Evolutionary conservation across 2,113 vertebrate species (phyloP).

Genomic region (Hippocampus mohnikei): DNA sequence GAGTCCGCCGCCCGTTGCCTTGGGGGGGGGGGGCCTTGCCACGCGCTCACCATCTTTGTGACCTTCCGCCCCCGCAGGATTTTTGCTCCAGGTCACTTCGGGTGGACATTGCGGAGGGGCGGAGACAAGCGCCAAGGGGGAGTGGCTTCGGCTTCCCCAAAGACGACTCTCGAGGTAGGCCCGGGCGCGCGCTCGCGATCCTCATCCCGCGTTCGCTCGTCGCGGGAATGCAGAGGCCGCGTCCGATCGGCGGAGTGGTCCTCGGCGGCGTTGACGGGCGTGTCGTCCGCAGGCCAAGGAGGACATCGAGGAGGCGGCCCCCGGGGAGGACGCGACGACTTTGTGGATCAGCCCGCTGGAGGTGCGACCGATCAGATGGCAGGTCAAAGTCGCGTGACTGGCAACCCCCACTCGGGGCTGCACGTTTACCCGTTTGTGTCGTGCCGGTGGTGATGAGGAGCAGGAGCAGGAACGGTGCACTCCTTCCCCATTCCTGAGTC

Average conservation of each 20-base stretch:
- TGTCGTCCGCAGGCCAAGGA: slow-evolving; percentile 84
- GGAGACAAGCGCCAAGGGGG: slow-evolving; percentile 91
- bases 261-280: neutral
- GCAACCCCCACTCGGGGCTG: neutral
- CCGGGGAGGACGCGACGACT: slow-evolving; percentile 80
- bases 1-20: slow-evolving; percentile 64
- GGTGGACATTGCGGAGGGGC: slow-evolving; percentile 97
- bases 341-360: slow-evolving; percentile 71
- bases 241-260: neutral
- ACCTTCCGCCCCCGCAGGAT: slow-evolving; percentile 74
- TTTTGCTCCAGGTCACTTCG: slow-evolving; percentile 85
- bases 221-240: neutral
- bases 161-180: slow-evolving; percentile 88
- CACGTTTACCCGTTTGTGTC: slow-evolving; percentile 3
- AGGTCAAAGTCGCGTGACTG: neutral
- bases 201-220: neutral
- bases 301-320: slow-evolving; percentile 71
- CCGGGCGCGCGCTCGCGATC: too few relatives aligned
- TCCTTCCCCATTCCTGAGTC: too few relatives aligned
- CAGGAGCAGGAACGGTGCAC: too few relatives aligned
- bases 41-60: neutral
- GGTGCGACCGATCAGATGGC: slow-evolving; percentile 51
- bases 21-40: too few relatives aligned
- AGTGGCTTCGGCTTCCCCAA: slow-evolving; percentile 92
- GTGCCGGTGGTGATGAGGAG: neutral